A percentile compares a stretch with the other conserved stretches of the same genome.
Evolutionary conservation across 2,888 invertebrate species (phyloP).

Genomic region (Dioctria linearis): DNA sequence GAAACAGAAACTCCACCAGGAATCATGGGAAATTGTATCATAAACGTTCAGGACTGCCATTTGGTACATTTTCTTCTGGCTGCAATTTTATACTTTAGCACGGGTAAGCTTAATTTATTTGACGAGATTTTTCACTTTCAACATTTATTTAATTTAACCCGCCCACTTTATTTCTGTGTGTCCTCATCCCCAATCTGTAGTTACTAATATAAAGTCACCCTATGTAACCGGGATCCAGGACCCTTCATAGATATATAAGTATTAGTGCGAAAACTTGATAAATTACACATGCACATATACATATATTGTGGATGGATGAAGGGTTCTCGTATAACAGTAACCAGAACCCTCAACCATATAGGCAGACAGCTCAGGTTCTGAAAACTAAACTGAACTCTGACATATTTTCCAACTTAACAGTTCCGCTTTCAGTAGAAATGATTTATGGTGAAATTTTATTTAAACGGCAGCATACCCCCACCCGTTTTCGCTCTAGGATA

Average conservation of each 20-base stretch:
- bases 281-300: too few relatives aligned
- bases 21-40: slow-evolving; percentile 61
- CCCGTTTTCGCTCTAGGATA: slow-evolving; percentile 12
- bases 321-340: too few relatives aligned
- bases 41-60: slow-evolving; percentile 62
- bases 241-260: too few relatives aligned
- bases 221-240: background rate
- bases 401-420: slow-evolving; percentile 49
- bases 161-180: background rate
- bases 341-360: background rate
- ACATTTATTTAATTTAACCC: slow-evolving; percentile 56
- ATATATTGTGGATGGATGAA: background rate
- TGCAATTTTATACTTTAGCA: slow-evolving; percentile 62
- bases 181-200: too few relatives aligned
- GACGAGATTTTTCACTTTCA: slow-evolving; percentile 56
- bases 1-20: slow-evolving; percentile 54
- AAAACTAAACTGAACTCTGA: slow-evolving; percentile 46
- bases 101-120: slow-evolving; percentile 59
- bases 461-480: slow-evolving; percentile 14
- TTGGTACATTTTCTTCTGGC: slow-evolving; percentile 61
- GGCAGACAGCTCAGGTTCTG: background rate
- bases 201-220: too few relatives aligned
- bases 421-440: slow-evolving; percentile 43
- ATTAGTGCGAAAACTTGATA: too few relatives aligned
- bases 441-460: slow-evolving; percentile 52